These are phyloP conservation scores for Ormyrus rosae DNA, from an alignment of 2,888 invertebrate species.

Conservation along the genomic window DNA sequence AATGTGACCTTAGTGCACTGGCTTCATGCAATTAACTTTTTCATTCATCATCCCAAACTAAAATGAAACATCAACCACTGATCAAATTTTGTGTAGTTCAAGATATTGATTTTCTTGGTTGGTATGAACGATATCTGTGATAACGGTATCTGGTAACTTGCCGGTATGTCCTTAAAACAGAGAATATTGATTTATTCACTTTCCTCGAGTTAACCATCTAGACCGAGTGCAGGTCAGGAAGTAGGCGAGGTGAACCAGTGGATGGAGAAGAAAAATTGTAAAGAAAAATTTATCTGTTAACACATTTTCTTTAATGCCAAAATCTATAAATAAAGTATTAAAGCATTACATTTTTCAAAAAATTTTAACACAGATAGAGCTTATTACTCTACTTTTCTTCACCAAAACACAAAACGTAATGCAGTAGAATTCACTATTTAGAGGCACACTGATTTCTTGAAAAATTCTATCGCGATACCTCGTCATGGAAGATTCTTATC, in stretches of 20 bases:
- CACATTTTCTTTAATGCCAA: conserved; percentile 27
- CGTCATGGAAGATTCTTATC: conserved; percentile 70
- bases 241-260: conserved; percentile 59
- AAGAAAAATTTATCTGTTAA: conserved; percentile 55
- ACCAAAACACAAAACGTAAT: conserved; percentile 39
- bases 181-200: conserved; percentile 61
- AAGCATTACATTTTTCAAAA: conserved; percentile 39
- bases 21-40: conserved; percentile 29
- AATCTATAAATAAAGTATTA: conserved; percentile 4
- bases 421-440: conserved; percentile 19
- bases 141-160: conserved; percentile 52
- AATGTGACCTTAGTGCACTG: conserved; percentile 42
- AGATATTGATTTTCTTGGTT: conserved; percentile 57
- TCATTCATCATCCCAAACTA: conserved; percentile 30
- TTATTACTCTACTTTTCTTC: conserved; percentile 48
- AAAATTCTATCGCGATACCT: conserved; percentile 50
- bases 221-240: conserved; percentile 62
- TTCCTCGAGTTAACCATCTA: conserved; percentile 53
- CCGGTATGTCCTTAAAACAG: conserved; percentile 55
- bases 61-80: conserved; percentile 44
- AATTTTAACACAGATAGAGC: conserved; percentile 24
- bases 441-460: conserved; percentile 44
- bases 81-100: conserved; percentile 49
- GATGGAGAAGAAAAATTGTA: conserved; percentile 61
- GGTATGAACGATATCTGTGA: conserved; percentile 54